phyloP scores from a whole-genome alignment of 2,797 vertebrate species.

The Fistularia tabacaria region DNA sequence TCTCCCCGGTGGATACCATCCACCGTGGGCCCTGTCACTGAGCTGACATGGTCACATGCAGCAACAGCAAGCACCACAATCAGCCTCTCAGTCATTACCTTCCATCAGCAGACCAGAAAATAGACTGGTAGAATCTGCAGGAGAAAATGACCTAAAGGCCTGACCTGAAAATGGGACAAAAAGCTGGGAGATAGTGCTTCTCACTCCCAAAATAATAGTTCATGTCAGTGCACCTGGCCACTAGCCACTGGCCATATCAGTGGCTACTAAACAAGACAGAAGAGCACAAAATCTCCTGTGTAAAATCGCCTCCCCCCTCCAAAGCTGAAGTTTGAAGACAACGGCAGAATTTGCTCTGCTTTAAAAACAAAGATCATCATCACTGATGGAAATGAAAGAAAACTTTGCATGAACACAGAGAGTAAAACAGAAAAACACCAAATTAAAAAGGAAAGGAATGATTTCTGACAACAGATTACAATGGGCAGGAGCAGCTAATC shows the following conservation, averaged over 20 bases:
- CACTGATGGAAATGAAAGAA: conserved; percentile 32
- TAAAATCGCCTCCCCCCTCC: conserved; percentile 22
- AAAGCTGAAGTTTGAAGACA: conserved; percentile 1
- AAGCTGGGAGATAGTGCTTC: conserved; percentile 60
- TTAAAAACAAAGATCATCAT: conserved; percentile 41
- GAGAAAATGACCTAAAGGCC: conserved; percentile 70
- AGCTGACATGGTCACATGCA: conserved; percentile 64
- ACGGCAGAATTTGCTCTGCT: conserved; percentile 29
- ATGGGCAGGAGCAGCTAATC: conserved; percentile 53
- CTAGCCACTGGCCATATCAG: conserved; percentile 60
- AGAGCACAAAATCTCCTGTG: conserved; percentile 31
- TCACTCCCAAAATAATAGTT: conserved; percentile 65
- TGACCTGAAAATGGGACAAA: conserved; percentile 75
- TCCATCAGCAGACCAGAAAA: conserved; percentile 66
- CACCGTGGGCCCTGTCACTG: conserved; percentile 58
- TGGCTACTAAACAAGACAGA: conserved; percentile 48
- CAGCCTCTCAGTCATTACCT: conserved; percentile 72
- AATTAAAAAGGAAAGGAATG: conserved; percentile 15
- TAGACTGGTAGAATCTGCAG: conserved; percentile 68
- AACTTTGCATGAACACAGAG: conserved; percentile 32
- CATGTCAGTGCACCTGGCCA: conserved; percentile 68
- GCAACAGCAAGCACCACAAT: conserved; percentile 52
- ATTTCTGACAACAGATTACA: conserved; percentile 45
- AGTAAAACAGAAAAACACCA: not conserved
- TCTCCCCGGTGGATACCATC: conserved; percentile 46